Evolutionary conservation across 2,797 vertebrate species (phyloP).

Genomic region (Threskiornis aethiopicus): DNA sequence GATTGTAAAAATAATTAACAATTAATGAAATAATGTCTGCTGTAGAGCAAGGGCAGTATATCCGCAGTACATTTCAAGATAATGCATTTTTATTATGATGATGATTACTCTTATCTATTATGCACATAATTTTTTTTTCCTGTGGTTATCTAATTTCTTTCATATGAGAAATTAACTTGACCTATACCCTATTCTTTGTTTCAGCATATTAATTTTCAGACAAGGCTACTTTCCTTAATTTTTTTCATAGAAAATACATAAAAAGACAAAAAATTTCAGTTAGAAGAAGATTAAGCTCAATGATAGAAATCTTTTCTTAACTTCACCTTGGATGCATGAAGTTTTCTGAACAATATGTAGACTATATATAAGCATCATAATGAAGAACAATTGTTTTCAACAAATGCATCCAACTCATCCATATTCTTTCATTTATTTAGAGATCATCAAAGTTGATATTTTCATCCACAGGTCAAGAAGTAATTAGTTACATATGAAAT

Average conservation of each 20-base stretch:
- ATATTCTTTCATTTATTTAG: not conserved
- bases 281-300: not conserved
- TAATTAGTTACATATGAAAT: not conserved
- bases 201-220: not conserved
- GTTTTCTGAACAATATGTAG: not conserved
- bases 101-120: not conserved
- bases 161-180: not conserved
- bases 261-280: not conserved
- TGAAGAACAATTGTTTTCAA: not conserved
- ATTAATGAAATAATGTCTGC: not conserved
- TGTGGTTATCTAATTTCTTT: not conserved
- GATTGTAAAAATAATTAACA: not conserved
- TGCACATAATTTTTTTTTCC: not conserved
- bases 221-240: not conserved
- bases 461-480: not conserved
- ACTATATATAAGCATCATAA: not conserved
- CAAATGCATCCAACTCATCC: not conserved
- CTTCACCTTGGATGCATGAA: not conserved
- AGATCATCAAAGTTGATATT: not conserved
- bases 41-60: not conserved
- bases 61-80: not conserved
- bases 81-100: not conserved
- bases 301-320: not conserved
- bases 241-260: not conserved
- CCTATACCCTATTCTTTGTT: not conserved